Evolutionary conservation across 2,888 invertebrate species (phyloP).

Genomic region (Nowickia ferox): DNA sequence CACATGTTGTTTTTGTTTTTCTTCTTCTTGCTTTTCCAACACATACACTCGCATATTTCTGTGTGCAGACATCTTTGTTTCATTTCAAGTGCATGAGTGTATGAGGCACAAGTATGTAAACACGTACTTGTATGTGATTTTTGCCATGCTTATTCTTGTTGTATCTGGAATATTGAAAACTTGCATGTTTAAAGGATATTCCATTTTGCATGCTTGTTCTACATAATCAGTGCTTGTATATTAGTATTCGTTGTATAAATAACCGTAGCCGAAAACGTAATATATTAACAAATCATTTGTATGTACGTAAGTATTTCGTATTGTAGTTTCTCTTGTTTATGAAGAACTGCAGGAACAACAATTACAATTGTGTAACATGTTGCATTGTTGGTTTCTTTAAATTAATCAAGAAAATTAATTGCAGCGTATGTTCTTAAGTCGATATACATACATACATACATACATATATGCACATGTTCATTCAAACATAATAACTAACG

Average conservation of each 20-base stretch:
- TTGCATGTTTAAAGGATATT: slow-evolving; percentile 81
- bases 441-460: neutral
- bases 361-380: slow-evolving; percentile 46
- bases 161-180: slow-evolving; percentile 81
- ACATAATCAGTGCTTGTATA: slow-evolving; percentile 55
- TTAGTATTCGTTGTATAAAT: slow-evolving; percentile 29
- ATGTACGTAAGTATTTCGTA: neutral
- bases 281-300: slow-evolving; percentile 14
- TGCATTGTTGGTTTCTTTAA: slow-evolving; percentile 24
- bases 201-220: slow-evolving; percentile 75
- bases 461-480: neutral
- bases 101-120: neutral
- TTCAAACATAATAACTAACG: too few species aligned
- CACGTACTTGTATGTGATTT: neutral
- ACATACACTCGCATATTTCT: neutral
- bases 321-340: slow-evolving; percentile 38
- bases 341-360: slow-evolving; percentile 23
- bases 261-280: slow-evolving; percentile 34
- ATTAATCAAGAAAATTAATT: slow-evolving; percentile 41
- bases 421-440: neutral
- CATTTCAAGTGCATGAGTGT: slow-evolving; percentile 6
- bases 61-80: neutral
- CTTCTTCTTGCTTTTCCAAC: neutral
- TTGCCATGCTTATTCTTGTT: slow-evolving; percentile 12
- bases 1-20: slow-evolving; percentile 22